Percentiles rank a stretch among this genome's conserved stretches.
Evolutionary conservation across 1,140 invertebrate genomes (phyloP).

Genomic region (Pseudomyrmex cubaensis): DNA sequence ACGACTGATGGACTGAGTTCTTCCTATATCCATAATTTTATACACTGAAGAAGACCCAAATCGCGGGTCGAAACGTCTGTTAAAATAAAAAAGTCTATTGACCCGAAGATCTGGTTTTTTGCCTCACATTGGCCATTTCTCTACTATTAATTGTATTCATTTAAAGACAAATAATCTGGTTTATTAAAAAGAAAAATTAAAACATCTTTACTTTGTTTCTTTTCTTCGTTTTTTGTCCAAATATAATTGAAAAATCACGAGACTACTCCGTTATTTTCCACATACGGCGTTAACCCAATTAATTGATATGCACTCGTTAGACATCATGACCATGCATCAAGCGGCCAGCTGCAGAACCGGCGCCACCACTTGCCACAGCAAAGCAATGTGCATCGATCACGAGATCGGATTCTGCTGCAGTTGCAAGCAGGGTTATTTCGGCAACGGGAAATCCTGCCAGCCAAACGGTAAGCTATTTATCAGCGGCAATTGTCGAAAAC

Average conservation of each 20-base stretch:
- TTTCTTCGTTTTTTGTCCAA: not conserved
- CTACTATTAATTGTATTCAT: not conserved
- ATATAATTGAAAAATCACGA: not conserved
- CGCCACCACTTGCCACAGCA: slow-evolving; percentile 91
- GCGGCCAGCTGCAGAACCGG: slow-evolving; percentile 85
- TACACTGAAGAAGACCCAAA: too few relatives aligned
- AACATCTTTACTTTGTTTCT: not conserved
- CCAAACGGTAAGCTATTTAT: slow-evolving; percentile 88
- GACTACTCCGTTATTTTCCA: not conserved
- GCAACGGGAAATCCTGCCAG: slow-evolving; percentile 96
- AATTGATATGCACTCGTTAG: slow-evolving; percentile 58
- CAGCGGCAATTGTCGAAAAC: slow-evolving; percentile 31
- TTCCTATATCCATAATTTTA: too few relatives aligned
- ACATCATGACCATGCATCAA: slow-evolving; percentile 70
- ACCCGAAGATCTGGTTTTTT: too few relatives aligned
- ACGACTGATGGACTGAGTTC: too few relatives aligned
- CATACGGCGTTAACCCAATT: slow-evolving; percentile 11
- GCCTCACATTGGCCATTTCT: too few relatives aligned
- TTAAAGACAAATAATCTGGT: not conserved
- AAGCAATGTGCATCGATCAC: slow-evolving; percentile 93
- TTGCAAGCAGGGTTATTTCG: slow-evolving; percentile 93
- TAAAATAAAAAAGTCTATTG: too few relatives aligned
- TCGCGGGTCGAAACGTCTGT: too few relatives aligned
- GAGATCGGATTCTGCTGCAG: slow-evolving; percentile 94
- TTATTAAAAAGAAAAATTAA: too few relatives aligned